Conservation (phyloP, 92 coral and sea anemone genomes). For the Galaxea fascicularis region DNA sequence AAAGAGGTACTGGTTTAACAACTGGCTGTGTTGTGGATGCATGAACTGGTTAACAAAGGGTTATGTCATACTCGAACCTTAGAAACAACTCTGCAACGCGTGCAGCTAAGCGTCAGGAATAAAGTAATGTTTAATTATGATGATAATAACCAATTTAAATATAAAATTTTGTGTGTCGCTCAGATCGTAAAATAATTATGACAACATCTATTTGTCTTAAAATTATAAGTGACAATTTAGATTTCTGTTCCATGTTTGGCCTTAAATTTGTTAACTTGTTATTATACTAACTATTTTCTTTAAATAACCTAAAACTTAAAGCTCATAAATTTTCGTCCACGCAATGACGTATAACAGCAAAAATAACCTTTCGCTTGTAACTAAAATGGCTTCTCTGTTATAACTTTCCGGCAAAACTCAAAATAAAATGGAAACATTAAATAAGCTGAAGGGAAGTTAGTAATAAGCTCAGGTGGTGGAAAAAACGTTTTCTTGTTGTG, state of each 20-base stretch:
- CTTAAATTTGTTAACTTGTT: no score
- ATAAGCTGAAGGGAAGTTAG: background rate
- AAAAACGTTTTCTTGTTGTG: no score
- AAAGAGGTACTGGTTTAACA: slow-evolving; percentile 59
- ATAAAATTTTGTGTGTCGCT: background rate
- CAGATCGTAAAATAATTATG: background rate
- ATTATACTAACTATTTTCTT: no score
- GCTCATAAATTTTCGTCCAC: no score
- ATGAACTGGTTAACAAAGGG: slow-evolving; percentile 50
- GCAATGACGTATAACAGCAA: background rate
- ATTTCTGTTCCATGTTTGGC: no score
- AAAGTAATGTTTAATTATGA: background rate
- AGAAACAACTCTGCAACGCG: background rate
- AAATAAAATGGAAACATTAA: background rate
- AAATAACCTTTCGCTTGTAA: background rate
- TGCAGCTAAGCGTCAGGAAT: background rate
- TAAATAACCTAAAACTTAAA: no score
- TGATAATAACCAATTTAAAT: no score
- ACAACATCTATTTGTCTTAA: background rate
- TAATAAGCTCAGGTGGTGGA: background rate
- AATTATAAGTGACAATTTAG: no score
- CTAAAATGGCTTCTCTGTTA: background rate
- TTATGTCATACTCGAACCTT: slow-evolving; percentile 40
- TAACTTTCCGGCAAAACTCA: background rate
- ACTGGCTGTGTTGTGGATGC: slow-evolving; percentile 54